A percentile compares a stretch with the other conserved stretches of the same genome.
These are phyloP conservation scores for Desoria tigrina DNA, from an alignment of 2,888 invertebrate species.

Conservation along the genomic window DNA sequence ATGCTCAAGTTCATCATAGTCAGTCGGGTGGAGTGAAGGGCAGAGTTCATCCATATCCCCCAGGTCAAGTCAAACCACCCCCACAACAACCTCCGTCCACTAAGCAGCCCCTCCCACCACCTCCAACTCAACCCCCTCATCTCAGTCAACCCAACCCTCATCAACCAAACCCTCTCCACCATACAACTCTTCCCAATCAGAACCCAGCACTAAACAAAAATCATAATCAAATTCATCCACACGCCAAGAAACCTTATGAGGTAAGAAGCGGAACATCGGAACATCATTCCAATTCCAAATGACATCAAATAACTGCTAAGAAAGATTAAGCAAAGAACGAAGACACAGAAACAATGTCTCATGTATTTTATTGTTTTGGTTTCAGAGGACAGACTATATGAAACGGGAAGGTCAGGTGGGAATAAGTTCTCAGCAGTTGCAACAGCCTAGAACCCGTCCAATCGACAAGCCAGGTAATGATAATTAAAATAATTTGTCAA, in stretches of 20 bases:
- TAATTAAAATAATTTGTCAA: no score
- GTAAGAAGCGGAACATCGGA: no score
- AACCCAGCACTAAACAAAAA: slow-evolving; percentile 36
- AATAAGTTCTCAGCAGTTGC: slow-evolving; percentile 3
- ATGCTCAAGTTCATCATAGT: slow-evolving; percentile 34
- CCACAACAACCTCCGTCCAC: neutral
- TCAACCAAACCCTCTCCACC: neutral
- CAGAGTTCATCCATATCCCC: neutral
- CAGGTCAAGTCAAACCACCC: neutral
- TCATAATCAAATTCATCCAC: slow-evolving; percentile 35
- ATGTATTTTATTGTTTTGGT: no score
- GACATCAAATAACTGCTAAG: no score
- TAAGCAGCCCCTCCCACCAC: slow-evolving; percentile 14
- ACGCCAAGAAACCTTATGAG: slow-evolving; percentile 31
- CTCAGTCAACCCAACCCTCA: slow-evolving; percentile 32
- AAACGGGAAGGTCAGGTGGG: no score
- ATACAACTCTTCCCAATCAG: no score
- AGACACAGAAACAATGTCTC: no score
- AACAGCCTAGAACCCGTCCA: slow-evolving; percentile 18
- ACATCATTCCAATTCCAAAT: no score
- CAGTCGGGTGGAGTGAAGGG: slow-evolving; percentile 10
- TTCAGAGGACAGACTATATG: no score
- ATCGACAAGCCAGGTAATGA: slow-evolving; percentile 26
- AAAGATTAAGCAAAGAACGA: no score
- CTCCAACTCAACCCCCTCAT: slow-evolving; percentile 25